Percentiles rank a stretch among this genome's conserved stretches.
These are phyloP conservation scores for Drosophila nigromelanica DNA, from an alignment of 1,140 invertebrate genomes.

Conservation along the genomic window DNA sequence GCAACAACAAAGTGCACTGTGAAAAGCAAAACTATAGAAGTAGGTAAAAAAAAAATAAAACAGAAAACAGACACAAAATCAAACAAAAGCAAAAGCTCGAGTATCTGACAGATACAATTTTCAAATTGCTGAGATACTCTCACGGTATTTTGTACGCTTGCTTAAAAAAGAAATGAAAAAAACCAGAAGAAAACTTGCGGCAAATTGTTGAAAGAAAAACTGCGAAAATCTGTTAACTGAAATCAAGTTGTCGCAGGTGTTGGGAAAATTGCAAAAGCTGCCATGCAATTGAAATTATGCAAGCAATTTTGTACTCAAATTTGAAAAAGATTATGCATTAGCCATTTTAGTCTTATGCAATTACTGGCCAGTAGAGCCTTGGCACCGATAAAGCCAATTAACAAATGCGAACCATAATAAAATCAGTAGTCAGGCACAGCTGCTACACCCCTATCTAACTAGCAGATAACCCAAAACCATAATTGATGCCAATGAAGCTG, in stretches of 20 bases:
- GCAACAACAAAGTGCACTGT: slow-evolving; percentile 15
- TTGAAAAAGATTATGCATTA: slow-evolving; percentile 1
- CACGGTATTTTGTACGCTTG: slow-evolving; percentile 55
- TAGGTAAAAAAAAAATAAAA: slow-evolving; percentile 21
- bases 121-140: slow-evolving; percentile 75
- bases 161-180: slow-evolving; percentile 34
- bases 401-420: not conserved
- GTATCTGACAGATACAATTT: slow-evolving; percentile 77
- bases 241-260: slow-evolving; percentile 35
- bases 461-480: not conserved
- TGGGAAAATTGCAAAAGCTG: slow-evolving; percentile 35
- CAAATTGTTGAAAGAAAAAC: slow-evolving; percentile 52
- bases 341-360: slow-evolving; percentile 22
- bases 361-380: slow-evolving; percentile 5
- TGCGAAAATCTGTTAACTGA: slow-evolving; percentile 43
- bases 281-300: slow-evolving; percentile 50
- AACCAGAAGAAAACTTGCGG: slow-evolving; percentile 32
- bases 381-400: slow-evolving; percentile 28
- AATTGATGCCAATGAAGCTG: not conserved
- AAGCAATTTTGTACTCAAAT: slow-evolving; percentile 35
- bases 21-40: slow-evolving; percentile 20
- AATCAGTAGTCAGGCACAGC: not conserved
- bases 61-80: slow-evolving; percentile 17
- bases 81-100: slow-evolving; percentile 43
- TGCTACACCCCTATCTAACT: not conserved